Evolutionary conservation across 2,888 invertebrate species (phyloP), one percentile per base, ranked within the genome.

Genomic region (Eristalis intricaria): DNA sequence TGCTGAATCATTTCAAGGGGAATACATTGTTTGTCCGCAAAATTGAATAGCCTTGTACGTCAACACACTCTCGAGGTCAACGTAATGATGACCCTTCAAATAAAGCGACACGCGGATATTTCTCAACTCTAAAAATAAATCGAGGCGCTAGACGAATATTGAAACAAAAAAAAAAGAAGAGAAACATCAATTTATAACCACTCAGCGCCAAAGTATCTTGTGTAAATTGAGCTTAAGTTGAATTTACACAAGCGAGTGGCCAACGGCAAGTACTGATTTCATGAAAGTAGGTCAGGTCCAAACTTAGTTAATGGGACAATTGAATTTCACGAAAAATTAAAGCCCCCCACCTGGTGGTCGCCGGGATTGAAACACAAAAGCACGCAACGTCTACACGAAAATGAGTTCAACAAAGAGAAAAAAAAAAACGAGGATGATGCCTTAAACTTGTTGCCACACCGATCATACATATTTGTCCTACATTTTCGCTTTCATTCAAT

Each of bases 41-140:
- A 64, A 22, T 58, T 4, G 23, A 63, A 29, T 19, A 81, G 64
- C 76, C 68, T 85, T 85, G 76, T 76, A 81, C 40, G 40, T 22
- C 15, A 56, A 65, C 60, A 32, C 64, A 76, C 23, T 58, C n/a
- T 68, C 77, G 73, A 85, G 85, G 77, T 81, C 81, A 69, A n/a
- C 70, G 63, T 73, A 68, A 68, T 38, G 71, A 68, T 76, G 63
- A 66, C 71, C 58, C 66, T 84, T 61, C 43, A 73, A 65, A 60
- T 29, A 3, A 58, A 56, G 43, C 43, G 50, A 60, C 29, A 38
- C 58, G 73, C 68, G 64, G 78, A 84, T 70, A 58, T 75, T 69
- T 80, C 8, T 61, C 26, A 80, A 38, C 22, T 61, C n/a, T 35
- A 70, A 70, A 50, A 19, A 50, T 50, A 50, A 50, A 5, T 8